Conservation (phyloP, 1,140 invertebrate species). For the Thaumetopoea pityocampa region DNA sequence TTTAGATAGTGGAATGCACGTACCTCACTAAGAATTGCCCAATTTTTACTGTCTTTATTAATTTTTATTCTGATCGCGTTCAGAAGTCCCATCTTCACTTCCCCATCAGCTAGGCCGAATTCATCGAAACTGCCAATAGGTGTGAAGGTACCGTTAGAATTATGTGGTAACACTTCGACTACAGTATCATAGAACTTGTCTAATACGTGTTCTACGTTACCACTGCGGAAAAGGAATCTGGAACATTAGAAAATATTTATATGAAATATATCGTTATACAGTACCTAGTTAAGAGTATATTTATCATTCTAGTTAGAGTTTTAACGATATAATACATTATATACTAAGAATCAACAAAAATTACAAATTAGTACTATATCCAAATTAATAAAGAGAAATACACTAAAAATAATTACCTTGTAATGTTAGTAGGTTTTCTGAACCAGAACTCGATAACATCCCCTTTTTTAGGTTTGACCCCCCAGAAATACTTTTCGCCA, state of each 20-base stretch:
- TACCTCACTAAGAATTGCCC: slow-evolving; percentile 94
- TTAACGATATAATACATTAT: neutral
- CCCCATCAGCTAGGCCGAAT: slow-evolving; percentile 86
- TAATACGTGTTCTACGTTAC: slow-evolving; percentile 93
- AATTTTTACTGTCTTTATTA: slow-evolving; percentile 89
- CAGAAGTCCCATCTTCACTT: slow-evolving; percentile 82
- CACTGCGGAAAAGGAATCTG: slow-evolving; percentile 92
- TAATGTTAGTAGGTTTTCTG: slow-evolving; percentile 83
- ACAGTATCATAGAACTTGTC: slow-evolving; percentile 95
- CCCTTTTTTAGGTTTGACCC: slow-evolving; percentile 88
- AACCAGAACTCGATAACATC: slow-evolving; percentile 91
- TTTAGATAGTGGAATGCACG: slow-evolving; percentile 32
- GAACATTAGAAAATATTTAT: slow-evolving; percentile 18
- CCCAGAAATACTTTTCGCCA: slow-evolving; percentile 96
- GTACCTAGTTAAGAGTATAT: neutral
- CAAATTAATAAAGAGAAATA: neutral
- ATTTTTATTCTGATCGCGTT: slow-evolving; percentile 84
- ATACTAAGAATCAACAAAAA: neutral
- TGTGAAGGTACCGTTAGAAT: slow-evolving; percentile 81
- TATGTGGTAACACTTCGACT: slow-evolving; percentile 85
- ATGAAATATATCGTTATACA: slow-evolving; percentile 7
- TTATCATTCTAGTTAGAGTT: neutral
- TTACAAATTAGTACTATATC: neutral
- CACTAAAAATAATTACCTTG: slow-evolving; percentile 78
- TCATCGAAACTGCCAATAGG: slow-evolving; percentile 86